Evolutionary conservation across 1,140 invertebrate species (phyloP).

Genomic region (Tetraneura akinire): DNA sequence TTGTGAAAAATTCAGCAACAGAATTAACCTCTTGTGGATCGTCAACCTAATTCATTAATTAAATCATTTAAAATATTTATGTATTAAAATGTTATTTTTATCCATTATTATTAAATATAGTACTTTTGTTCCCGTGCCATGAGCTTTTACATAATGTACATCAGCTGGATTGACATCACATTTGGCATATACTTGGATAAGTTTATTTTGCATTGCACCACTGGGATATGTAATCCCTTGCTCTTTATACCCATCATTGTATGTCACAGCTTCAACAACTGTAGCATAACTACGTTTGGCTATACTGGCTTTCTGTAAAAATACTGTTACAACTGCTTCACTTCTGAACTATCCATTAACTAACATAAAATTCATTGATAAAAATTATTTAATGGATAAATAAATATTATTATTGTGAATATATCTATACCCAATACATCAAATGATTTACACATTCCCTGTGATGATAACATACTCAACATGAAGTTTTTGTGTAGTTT

Average conservation of each 20-base stretch:
- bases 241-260: constrained; percentile 87
- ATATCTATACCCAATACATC: too few relatives aligned
- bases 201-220: constrained; percentile 79
- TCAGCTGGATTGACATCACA: constrained; percentile 75
- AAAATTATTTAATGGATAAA: too few relatives aligned
- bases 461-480: constrained; percentile 85
- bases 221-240: constrained; percentile 90
- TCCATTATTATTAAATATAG: neutral
- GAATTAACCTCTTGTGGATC: constrained; percentile 96
- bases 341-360: constrained; percentile 88
- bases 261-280: constrained; percentile 81
- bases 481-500: constrained; percentile 88
- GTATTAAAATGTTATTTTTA: neutral
- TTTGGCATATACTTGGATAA: constrained; percentile 84
- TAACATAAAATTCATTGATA: too few relatives aligned
- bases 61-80: too few relatives aligned
- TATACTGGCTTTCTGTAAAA: constrained; percentile 74
- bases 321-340: constrained; percentile 81
- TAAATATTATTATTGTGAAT: too few relatives aligned
- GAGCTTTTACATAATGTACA: constrained; percentile 89
- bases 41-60: constrained; percentile 65
- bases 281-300: constrained; percentile 84
- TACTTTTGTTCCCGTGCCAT: constrained; percentile 92
- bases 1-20: constrained; percentile 86
- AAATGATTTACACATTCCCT: constrained; percentile 89